A percentile compares a stretch with the other conserved stretches of the same genome.
These are phyloP conservation scores for Oceanodroma tethys DNA, from an alignment of 2,113 vertebrate genomes.

Conservation along the genomic window DNA sequence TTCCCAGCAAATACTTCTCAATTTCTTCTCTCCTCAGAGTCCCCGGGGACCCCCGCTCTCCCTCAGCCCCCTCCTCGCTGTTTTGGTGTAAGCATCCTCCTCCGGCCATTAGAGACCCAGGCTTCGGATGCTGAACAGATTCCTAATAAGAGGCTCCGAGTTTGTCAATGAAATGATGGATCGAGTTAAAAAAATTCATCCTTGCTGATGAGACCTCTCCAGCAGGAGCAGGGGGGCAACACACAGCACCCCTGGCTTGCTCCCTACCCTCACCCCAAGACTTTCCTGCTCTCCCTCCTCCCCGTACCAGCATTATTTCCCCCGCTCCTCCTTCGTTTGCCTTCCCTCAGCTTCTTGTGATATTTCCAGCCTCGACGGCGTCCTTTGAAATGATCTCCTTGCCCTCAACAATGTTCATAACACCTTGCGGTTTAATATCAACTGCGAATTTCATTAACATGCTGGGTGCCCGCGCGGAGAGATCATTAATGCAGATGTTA, in stretches of 20 bases:
- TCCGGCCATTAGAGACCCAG: accelerated
- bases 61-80: background rate
- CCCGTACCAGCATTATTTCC: background rate
- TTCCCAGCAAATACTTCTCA: background rate
- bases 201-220: background rate
- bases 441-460: background rate
- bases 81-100: background rate
- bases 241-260: background rate
- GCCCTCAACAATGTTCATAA: background rate
- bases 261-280: background rate
- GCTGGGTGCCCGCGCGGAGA: background rate
- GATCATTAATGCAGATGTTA: background rate
- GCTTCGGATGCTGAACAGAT: background rate
- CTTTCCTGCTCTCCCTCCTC: background rate
- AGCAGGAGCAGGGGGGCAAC: background rate
- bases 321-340: background rate
- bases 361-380: background rate
- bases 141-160: background rate
- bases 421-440: background rate
- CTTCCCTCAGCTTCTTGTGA: background rate
- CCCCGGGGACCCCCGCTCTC: accelerated
- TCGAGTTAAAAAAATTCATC: background rate
- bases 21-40: background rate
- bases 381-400: background rate
- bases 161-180: background rate